phyloP scores from a whole-genome alignment of 2,888 invertebrate genomes.

The Buathra laborator region DNA sequence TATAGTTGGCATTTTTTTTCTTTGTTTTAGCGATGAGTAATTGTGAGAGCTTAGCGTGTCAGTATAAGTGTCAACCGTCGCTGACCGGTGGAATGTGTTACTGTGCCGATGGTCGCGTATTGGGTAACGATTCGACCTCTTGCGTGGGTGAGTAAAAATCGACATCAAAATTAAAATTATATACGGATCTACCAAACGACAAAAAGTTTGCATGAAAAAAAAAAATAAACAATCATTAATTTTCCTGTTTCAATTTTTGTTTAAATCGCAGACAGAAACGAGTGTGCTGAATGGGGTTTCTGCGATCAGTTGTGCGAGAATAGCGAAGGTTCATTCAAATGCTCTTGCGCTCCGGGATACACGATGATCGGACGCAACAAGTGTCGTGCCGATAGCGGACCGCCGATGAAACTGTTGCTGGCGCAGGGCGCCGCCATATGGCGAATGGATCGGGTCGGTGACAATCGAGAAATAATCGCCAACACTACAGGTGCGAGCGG shows the following conservation, averaged over 20 bases:
- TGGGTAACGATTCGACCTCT: constrained; percentile 93
- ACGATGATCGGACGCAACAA: constrained; percentile 88
- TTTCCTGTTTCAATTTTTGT: background rate
- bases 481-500: constrained; percentile 95
- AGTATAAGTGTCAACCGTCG: constrained; percentile 96
- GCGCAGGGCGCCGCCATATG: constrained; percentile 91
- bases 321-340: constrained; percentile 93
- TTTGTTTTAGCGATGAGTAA: constrained; percentile 89
- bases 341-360: constrained; percentile 94
- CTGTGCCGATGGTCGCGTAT: constrained; percentile 93
- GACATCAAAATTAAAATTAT: background rate
- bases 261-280: constrained; percentile 91
- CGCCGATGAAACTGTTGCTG: constrained; percentile 88
- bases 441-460: constrained; percentile 90
- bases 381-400: constrained; percentile 88
- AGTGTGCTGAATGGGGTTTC: constrained; percentile 96
- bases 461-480: constrained; percentile 88
- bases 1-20: constrained; percentile 4
- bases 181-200: background rate
- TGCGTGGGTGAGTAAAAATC: constrained; percentile 89
- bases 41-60: constrained; percentile 95
- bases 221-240: background rate
- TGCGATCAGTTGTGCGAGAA: constrained; percentile 98
- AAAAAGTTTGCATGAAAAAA: background rate
- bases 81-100: constrained; percentile 95